Conservation (phyloP, 2,113 vertebrate species). For the Gopherus flavomarginatus region DNA sequence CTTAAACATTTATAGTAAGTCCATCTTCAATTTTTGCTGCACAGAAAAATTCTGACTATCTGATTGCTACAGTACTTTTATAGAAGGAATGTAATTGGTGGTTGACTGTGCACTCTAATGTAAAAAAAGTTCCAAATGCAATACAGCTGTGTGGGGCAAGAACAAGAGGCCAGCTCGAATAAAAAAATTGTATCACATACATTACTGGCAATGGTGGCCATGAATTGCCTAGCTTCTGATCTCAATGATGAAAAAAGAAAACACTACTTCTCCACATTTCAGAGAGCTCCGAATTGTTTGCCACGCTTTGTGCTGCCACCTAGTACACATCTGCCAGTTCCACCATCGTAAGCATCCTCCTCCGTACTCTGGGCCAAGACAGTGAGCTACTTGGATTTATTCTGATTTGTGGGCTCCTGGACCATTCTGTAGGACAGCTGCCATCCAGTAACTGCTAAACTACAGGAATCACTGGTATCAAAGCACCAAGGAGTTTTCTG, state of each 20-base stretch:
- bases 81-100: neutral
- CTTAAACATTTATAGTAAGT: neutral
- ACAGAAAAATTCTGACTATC: neutral
- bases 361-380: constrained; percentile 20
- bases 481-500: constrained; percentile 15
- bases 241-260: neutral
- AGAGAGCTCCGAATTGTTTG: neutral
- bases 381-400: constrained; percentile 46
- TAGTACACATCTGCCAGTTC: constrained; percentile 36
- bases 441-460: constrained; percentile 42
- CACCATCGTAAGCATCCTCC: constrained; percentile 25
- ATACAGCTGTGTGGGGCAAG: neutral
- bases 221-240: neutral
- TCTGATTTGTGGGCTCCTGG: constrained; percentile 40
- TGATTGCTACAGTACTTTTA: neutral
- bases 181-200: neutral
- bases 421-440: constrained; percentile 48
- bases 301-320: neutral
- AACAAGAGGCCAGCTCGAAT: neutral
- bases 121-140: neutral
- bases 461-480: constrained; percentile 37
- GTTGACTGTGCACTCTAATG: neutral
- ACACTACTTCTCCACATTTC: neutral
- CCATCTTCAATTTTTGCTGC: neutral
- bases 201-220: neutral